Evolutionary conservation across 2,797 vertebrate genomes (phyloP), one percentile per base, ranked within the genome.

Genomic region (Cephalopachus bancanus): DNA sequence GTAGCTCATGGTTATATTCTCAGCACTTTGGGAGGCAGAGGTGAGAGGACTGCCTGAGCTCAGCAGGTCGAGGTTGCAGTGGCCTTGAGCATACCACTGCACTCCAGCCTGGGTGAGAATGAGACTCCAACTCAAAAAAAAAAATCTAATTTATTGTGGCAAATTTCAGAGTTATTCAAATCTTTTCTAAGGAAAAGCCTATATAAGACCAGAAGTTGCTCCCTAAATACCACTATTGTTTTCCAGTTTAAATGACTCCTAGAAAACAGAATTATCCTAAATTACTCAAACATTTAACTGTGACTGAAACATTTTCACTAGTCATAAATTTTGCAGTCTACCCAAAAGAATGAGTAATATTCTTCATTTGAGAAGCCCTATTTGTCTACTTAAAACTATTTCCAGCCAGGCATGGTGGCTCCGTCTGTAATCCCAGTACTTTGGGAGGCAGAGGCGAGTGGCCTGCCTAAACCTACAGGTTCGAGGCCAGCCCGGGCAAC

Each of bases 201-300:
- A 62, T 33, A 6, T 49, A 78, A 62, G 44, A 92, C 22, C 69
- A 87, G 79, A 62, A 81, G 28, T 59, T 37, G 44, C 37, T 53
- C 62, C 44, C 28, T 51, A 60, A 74, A 74, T 60, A 49, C 37
- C 81, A 90, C 20, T 76, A 69, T 3, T 90, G 51, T 75, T 91
- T 96, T 83, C 94, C 0, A 93, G 28, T 83, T 97, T 91, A 95
- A 97, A 89, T 44, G 59, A 44, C 20, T 96, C 57, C 64, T 64
- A 64, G 64, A 33, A 93, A 93, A 91, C 28, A 93, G 67, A 95
- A 96, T 86, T 93, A 93, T 76, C 20, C 74, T 89, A 87, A 93
- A 96, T 95, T 85, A 97, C 59, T 80, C 81, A 79, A 94, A 95
- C 81, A 96, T 69, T 81, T 89, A 93, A 93, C 69, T 79, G 26